Conservation (phyloP, 2,113 vertebrate genomes). For the Cervus canadensis region DNA sequence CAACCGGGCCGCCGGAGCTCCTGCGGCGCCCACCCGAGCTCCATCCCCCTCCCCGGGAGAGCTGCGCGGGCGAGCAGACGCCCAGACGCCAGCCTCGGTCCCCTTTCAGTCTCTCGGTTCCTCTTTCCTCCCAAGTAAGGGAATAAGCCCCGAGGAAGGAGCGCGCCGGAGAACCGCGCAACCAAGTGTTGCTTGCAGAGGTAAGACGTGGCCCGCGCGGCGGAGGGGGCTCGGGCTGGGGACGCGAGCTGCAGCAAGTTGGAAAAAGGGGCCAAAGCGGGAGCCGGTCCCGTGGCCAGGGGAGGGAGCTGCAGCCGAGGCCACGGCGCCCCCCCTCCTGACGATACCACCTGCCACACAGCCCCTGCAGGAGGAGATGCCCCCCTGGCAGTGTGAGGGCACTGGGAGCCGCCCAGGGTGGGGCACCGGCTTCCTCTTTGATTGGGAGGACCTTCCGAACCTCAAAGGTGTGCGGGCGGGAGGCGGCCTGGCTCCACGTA, state of each 20-base stretch:
- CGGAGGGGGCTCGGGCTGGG: background rate
- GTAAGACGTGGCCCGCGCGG: conserved; percentile 54
- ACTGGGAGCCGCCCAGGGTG: background rate
- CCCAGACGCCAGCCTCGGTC: conserved; percentile 35
- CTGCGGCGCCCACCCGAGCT: background rate
- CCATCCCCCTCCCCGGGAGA: background rate
- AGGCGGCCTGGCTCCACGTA: background rate
- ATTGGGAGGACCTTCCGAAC: background rate
- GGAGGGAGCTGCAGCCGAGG: background rate
- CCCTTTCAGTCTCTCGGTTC: conserved; percentile 52
- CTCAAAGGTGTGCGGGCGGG: background rate
- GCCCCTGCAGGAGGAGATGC: background rate
- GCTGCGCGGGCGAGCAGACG: conserved; percentile 49
- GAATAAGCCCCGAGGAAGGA: conserved; percentile 51
- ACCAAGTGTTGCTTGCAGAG: conserved; percentile 66
- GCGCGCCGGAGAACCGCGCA: conserved; percentile 46
- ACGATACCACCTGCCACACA: conserved; percentile 6
- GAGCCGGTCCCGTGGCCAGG: background rate
- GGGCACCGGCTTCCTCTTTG: background rate
- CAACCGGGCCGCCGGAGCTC: background rate
- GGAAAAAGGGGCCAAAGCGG: conserved; percentile 4
- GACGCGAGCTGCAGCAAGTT: conserved; percentile 33
- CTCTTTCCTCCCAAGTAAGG: conserved; percentile 71
- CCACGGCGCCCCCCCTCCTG: background rate
- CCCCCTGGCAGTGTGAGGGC: background rate